Percentiles rank a stretch among this genome's conserved stretches.
phyloP scores from a whole-genome alignment of 1,140 invertebrate genomes.

The Teleopsis dalmanni region DNA sequence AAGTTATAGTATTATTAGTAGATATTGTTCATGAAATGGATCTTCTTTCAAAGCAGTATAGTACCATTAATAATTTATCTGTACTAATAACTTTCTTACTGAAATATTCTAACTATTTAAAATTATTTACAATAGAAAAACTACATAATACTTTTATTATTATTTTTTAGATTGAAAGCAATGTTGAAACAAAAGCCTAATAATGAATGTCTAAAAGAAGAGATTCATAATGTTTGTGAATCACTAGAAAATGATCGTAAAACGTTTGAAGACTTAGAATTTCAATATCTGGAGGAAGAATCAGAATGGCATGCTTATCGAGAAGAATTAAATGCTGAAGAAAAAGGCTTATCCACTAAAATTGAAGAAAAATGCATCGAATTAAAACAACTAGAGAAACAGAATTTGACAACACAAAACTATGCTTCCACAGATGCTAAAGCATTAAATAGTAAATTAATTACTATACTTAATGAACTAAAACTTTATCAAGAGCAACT shows the following conservation, averaged over 20 bases:
- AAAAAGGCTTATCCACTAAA: constrained; percentile 54
- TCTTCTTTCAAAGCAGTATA: too few species aligned
- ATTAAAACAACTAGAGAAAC: constrained; percentile 58
- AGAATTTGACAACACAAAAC: constrained; percentile 54
- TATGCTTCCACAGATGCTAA: constrained; percentile 57
- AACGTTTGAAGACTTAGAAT: constrained; percentile 87
- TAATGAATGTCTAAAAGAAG: constrained; percentile 51
- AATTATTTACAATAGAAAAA: too few species aligned
- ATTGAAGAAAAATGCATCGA: constrained; percentile 57
- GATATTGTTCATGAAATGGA: too few species aligned
- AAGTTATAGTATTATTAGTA: too few species aligned
- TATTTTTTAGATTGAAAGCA: constrained; percentile 47
- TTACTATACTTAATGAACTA: constrained; percentile 7
- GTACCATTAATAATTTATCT: too few species aligned
- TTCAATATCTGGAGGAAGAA: constrained; percentile 86
- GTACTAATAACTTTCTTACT: too few species aligned
- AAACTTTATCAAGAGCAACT: constrained; percentile 13
- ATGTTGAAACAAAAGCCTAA: constrained; percentile 47
- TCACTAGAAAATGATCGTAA: constrained; percentile 65
- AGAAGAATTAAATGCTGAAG: constrained; percentile 73
- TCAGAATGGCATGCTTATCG: constrained; percentile 71
- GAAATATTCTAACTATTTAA: too few species aligned
- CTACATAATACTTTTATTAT: too few species aligned
- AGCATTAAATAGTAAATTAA: constrained; percentile 47
- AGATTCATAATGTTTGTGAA: constrained; percentile 56